These are phyloP conservation scores for Bolborhynchus lineola DNA, from an alignment of 2,113 vertebrate genomes.

Conservation along the genomic window DNA sequence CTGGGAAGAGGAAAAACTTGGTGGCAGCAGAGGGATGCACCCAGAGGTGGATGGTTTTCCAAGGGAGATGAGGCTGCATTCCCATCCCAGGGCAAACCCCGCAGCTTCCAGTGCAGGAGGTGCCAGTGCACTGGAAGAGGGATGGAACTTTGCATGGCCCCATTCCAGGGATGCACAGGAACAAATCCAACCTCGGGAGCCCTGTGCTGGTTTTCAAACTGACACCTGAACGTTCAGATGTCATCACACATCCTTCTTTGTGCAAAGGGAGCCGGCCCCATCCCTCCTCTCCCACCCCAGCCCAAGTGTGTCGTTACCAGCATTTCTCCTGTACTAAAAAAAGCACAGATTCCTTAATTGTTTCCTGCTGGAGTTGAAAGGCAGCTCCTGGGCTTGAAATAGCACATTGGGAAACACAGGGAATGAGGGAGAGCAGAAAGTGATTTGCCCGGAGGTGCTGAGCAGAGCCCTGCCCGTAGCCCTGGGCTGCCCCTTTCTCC, in stretches of 20 bases:
- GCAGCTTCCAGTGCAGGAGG: accelerated
- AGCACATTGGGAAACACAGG: neutral
- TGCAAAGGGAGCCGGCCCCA: neutral
- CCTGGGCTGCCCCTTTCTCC: neutral
- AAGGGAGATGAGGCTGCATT: accelerated
- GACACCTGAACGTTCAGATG: neutral
- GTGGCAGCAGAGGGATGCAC: neutral
- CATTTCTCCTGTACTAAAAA: constrained; percentile 46
- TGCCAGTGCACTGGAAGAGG: neutral
- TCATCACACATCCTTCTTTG: neutral
- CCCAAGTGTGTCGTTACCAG: neutral
- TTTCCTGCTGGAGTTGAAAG: constrained; percentile 61
- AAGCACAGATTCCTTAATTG: constrained; percentile 56
- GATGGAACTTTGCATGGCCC: neutral
- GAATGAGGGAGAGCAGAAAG: neutral
- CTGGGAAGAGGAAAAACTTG: neutral
- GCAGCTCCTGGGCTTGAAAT: constrained; percentile 27
- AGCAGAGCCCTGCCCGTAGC: neutral
- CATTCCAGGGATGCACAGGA: neutral
- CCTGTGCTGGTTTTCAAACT: neutral
- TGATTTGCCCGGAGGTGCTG: neutral
- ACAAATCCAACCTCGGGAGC: neutral
- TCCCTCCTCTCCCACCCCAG: neutral
- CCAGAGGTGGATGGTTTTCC: neutral
- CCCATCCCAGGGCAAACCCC: neutral